phyloP scores from a whole-genome alignment of 2,888 invertebrate genomes.

The Pristionchus arcanus region DNA sequence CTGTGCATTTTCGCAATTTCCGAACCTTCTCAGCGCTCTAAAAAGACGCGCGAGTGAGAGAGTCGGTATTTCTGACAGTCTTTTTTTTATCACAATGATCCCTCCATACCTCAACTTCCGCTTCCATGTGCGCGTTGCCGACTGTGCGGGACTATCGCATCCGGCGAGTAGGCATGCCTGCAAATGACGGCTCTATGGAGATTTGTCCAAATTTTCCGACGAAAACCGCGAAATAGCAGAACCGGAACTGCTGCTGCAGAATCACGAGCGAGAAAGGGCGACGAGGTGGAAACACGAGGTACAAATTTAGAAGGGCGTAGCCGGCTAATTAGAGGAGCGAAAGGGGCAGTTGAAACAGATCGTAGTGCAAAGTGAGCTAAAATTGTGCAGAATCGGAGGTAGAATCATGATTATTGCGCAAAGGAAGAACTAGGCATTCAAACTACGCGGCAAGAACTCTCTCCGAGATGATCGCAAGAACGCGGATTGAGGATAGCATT shows the following conservation, averaged over 20 bases:
- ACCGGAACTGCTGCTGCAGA: background rate
- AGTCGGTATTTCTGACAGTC: no score
- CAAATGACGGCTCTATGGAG: constrained; percentile 15
- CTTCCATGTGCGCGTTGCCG: background rate
- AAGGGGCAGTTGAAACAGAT: background rate
- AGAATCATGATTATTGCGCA: no score
- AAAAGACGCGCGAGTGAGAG: no score
- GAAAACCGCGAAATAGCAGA: background rate
- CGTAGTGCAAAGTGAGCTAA: background rate
- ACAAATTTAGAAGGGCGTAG: background rate
- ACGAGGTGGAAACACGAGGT: background rate
- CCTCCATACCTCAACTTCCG: background rate
- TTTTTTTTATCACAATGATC: background rate
- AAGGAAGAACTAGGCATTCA: no score
- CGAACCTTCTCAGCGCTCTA: no score
- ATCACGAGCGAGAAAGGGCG: background rate
- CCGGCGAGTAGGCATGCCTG: constrained; percentile 40
- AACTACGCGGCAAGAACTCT: no score
- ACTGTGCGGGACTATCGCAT: background rate
- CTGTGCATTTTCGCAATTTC: no score
- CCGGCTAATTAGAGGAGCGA: background rate
- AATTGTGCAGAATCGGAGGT: background rate
- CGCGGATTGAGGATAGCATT: no score
- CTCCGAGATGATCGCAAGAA: no score
- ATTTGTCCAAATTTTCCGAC: background rate